Evolutionary conservation across 2,113 vertebrate genomes (phyloP).

Genomic region (Smithornis capensis): DNA sequence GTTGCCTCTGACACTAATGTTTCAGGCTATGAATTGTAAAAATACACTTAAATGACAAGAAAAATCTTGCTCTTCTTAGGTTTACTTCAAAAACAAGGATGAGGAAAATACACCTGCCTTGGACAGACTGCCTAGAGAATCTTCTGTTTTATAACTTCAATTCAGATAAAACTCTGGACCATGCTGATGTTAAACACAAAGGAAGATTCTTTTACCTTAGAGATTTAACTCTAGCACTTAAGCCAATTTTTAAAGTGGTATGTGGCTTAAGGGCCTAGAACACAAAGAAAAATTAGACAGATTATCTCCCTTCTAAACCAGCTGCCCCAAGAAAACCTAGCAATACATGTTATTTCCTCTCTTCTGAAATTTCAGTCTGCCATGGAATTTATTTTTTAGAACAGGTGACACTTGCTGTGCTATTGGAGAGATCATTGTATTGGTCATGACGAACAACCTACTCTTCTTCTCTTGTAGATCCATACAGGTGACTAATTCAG

Average conservation of each 20-base stretch:
- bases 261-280: neutral
- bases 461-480: neutral
- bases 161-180: neutral
- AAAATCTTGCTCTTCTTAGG: neutral
- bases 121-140: neutral
- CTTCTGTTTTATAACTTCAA: neutral
- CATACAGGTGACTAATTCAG: neutral
- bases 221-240: neutral
- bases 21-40: neutral
- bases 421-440: neutral
- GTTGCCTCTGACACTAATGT: neutral
- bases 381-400: neutral
- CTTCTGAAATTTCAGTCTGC: neutral
- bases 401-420: fast-evolving
- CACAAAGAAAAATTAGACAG: neutral
- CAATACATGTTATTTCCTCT: neutral
- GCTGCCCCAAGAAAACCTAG: neutral
- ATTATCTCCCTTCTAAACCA: neutral
- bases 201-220: neutral
- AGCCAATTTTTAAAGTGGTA: neutral
- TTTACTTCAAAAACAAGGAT: neutral
- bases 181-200: neutral
- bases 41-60: neutral
- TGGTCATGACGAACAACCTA: neutral
- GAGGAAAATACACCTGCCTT: neutral